Conservation (phyloP, 2,113 vertebrate species). For the Oriolus oriolus region DNA sequence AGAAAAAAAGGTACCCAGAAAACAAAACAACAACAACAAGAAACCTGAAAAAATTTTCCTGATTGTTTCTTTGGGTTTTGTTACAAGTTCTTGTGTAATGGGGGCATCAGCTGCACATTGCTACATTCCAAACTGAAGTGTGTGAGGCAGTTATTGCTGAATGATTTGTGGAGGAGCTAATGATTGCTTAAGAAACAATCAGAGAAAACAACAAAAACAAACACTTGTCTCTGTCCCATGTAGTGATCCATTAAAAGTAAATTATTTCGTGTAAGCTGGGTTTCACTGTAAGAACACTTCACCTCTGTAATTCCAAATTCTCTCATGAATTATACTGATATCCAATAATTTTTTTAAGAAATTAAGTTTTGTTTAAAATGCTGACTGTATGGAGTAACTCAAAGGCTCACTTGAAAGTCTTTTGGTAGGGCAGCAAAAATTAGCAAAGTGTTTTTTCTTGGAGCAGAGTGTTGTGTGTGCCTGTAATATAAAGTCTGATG, state of each 20-base stretch:
- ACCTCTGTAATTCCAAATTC: not conserved
- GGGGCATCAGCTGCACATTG: not conserved
- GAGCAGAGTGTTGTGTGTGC: not conserved
- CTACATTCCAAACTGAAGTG: not conserved
- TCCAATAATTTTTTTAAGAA: not conserved
- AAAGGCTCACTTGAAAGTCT: not conserved
- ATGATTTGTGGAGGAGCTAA: not conserved
- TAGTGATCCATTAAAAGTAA: not conserved
- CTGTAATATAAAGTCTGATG: not conserved
- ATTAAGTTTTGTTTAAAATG: not conserved
- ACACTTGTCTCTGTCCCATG: not conserved
- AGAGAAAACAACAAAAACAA: not conserved
- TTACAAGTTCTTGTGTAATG: not conserved
- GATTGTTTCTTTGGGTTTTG: not conserved
- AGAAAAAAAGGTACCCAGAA: not conserved
- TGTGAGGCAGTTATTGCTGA: not conserved
- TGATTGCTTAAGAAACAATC: not conserved
- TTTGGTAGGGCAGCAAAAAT: not conserved
- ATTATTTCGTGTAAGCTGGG: not conserved
- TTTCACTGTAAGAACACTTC: not conserved
- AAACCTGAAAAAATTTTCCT: not conserved
- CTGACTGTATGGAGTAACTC: not conserved
- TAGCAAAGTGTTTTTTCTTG: not conserved
- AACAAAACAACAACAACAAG: not conserved
- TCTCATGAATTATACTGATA: not conserved